Evolutionary conservation across 2,888 invertebrate genomes (phyloP).

Genomic region (Tachina lurida): DNA sequence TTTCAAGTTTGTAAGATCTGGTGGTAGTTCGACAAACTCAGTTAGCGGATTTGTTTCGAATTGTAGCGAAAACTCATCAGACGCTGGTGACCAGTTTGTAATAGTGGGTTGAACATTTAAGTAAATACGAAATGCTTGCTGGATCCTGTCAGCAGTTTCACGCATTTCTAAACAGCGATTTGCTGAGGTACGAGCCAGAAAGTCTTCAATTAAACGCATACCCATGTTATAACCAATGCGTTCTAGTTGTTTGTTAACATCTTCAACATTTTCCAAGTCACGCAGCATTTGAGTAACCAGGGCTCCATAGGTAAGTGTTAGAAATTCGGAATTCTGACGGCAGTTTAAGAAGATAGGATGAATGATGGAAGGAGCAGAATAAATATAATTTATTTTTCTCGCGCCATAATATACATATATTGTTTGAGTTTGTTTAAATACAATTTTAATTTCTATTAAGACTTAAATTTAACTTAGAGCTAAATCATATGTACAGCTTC

Average conservation of each 20-base stretch:
- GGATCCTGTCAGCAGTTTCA: constrained; percentile 98
- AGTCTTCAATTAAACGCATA: constrained; percentile 98
- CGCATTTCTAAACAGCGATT: constrained; percentile 96
- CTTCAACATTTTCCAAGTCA: constrained; percentile 97
- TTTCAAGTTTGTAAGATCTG: constrained; percentile 90
- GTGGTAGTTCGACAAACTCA: constrained; percentile 98
- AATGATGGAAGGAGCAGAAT: constrained; percentile 37
- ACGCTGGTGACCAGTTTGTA: constrained; percentile 96
- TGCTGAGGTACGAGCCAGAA: constrained; percentile 94
- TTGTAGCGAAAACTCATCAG: constrained; percentile 97
- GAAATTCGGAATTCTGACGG: constrained; percentile 95
- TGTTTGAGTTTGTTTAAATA: constrained; percentile 18
- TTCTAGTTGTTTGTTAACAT: constrained; percentile 98
- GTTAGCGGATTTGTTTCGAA: constrained; percentile 98
- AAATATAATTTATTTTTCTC: constrained; percentile 52
- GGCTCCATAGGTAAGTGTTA: constrained; percentile 98
- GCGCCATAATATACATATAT: constrained; percentile 38
- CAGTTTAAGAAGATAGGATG: constrained; percentile 35
- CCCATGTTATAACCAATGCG: constrained; percentile 99
- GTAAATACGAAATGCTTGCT: constrained; percentile 90
- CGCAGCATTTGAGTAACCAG: constrained; percentile 98
- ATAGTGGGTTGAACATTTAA: constrained; percentile 96
- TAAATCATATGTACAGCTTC: constrained; percentile 66
- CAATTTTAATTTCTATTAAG: constrained; percentile 37
- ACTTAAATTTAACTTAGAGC: constrained; percentile 66